Conservation (phyloP, 2,113 vertebrate genomes). For the Rhadina sibilatrix region DNA sequence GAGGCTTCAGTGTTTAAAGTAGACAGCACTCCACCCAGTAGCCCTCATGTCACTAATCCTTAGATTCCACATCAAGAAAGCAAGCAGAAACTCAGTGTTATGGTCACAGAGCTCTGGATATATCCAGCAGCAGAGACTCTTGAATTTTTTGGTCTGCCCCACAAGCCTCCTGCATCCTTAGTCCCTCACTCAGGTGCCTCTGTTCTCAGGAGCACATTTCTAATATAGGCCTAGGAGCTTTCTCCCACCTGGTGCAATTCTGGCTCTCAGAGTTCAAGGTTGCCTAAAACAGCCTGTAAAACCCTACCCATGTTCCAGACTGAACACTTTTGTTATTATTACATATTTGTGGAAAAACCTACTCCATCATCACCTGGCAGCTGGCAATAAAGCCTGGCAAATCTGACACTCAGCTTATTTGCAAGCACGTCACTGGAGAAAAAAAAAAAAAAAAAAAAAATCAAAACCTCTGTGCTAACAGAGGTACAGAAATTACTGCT, state of each 20-base stretch:
- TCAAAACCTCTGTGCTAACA: background rate
- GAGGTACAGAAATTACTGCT: background rate
- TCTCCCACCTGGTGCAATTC: background rate
- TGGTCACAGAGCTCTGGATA: background rate
- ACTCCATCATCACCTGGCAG: background rate
- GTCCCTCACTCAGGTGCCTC: background rate
- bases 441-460: constrained; percentile 24
- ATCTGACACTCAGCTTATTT: background rate
- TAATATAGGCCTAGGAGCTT: background rate
- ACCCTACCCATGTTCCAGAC: background rate
- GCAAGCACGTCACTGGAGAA: background rate
- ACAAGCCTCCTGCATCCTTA: background rate
- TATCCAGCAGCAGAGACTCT: background rate
- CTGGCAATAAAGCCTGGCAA: background rate
- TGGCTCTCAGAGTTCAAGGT: background rate
- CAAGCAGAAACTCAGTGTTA: background rate
- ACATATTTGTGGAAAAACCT: background rate
- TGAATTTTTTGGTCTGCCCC: background rate
- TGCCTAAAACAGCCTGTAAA: background rate
- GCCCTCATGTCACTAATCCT: background rate
- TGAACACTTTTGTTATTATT: background rate
- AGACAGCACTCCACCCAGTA: background rate
- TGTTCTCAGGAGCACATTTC: background rate
- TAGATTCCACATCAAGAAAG: background rate
- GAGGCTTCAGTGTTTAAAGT: background rate